These are phyloP conservation scores for Sipha maydis DNA, from an alignment of 2,888 invertebrate species.

Conservation along the genomic window DNA sequence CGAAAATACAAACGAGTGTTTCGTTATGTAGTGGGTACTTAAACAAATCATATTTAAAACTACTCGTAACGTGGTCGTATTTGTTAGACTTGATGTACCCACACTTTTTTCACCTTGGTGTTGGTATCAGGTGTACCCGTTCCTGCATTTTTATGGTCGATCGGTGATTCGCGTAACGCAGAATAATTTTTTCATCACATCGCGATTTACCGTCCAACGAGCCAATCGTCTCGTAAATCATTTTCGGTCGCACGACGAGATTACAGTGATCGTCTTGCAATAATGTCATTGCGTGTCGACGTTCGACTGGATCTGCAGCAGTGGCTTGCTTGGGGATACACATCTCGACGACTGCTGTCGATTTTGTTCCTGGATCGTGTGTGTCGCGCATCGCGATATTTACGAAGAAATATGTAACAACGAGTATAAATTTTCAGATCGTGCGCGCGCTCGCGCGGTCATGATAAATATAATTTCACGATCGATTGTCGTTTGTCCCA, in stretches of 20 bases:
- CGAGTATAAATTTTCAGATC: neutral
- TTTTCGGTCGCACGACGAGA: no score
- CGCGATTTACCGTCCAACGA: no score
- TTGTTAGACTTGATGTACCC: neutral
- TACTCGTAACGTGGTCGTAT: neutral
- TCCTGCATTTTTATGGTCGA: no score
- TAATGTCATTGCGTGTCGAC: neutral
- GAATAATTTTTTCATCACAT: no score
- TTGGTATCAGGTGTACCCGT: neutral
- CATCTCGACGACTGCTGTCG: neutral
- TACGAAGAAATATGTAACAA: no score
- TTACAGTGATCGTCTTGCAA: no score
- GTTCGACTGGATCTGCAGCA: neutral
- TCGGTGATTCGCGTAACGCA: no score
- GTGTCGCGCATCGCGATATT: neutral
- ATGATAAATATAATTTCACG: slow-evolving; percentile 38
- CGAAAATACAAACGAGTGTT: no score
- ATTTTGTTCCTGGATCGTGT: neutral
- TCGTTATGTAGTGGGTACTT: no score
- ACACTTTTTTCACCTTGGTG: neutral
- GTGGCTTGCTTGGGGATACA: neutral
- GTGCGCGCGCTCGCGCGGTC: neutral
- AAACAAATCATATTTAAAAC: neutral
- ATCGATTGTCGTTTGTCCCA: slow-evolving; percentile 52
- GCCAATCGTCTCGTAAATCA: no score